These are phyloP conservation scores for Sarcophaga carnaria DNA, from an alignment of 2,888 invertebrate species.

Conservation along the genomic window DNA sequence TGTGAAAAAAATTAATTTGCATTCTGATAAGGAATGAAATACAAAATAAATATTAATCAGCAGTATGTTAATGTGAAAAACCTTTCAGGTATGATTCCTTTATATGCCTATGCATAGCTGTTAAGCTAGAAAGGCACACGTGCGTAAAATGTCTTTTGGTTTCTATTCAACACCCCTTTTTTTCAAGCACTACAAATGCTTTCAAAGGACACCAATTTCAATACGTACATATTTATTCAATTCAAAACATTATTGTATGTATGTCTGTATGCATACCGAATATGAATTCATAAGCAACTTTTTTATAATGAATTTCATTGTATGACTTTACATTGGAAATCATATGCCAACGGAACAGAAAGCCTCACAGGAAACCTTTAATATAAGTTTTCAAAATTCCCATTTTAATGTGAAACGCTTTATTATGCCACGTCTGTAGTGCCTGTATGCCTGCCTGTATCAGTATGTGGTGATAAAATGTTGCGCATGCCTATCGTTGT, in stretches of 20 bases:
- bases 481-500: conserved; percentile 59
- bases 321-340: neutral
- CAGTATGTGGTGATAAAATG: conserved; percentile 25
- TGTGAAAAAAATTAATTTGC: conserved; percentile 45
- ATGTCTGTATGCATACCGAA: neutral
- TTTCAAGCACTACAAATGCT: neutral
- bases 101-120: neutral
- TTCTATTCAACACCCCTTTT: conserved; percentile 59
- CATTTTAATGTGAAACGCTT: neutral
- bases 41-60: conserved; percentile 7
- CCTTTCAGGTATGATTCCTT: conserved; percentile 49
- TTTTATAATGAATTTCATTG: conserved; percentile 15
- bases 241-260: conserved; percentile 22
- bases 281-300: neutral
- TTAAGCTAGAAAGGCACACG: conserved; percentile 49
- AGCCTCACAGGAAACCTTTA: conserved; percentile 45
- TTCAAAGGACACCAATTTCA: neutral
- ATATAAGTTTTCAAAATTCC: conserved; percentile 36
- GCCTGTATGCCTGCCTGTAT: neutral
- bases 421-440: neutral
- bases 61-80: conserved; percentile 32
- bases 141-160: conserved; percentile 64
- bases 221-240: conserved; percentile 40
- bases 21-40: conserved; percentile 42
- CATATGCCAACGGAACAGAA: too few species aligned